Base-by-base conservation (phyloP, 2,888 invertebrate species). In the Pristionchus exspectatus region DNA sequence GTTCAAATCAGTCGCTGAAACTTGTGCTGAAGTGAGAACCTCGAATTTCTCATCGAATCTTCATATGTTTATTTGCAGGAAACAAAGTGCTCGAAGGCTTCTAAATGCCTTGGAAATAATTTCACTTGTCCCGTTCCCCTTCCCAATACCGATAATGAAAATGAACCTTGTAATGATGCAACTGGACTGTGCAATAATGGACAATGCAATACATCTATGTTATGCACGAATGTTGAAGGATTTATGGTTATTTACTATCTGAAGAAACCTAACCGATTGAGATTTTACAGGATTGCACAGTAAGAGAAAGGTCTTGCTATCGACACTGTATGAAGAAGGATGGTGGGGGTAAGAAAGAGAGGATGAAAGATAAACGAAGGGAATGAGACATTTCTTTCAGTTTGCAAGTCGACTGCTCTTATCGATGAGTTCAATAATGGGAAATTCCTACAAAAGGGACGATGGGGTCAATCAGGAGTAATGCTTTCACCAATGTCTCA, bases 401-500 rank as follows among this genome's bases (percentile, higher is more conserved):
- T 92, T 85, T 95, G 95, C 90, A 90, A 91, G 7, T 93, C 94
- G 14, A 93, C 94, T 27, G 92, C 93, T n/a, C 87, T 92, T 27
- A 81, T 95, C 77, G 91, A 92, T 7, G 94, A 95, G 84, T 94
- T 94, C 83, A 88, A 92, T 14, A 72, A 92, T 30, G 90, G 91
- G 12, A 90, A 84, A 27, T 94, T 93, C 90, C 72, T 91, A 9
- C 95, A 94, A 90, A 91, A 90, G 66, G 93, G 92, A 63, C 91
- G 94, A 44, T 92, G 91, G 89, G 93, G 92, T 30, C 90, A 92
- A 66, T 93, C 93, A 27, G 96, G 96, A 30, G 94, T 96, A 18
- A 94, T 95, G 87, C 92, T 98, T 92, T 96, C 98, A 87, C 98
- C 98, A 9, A 98, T 99, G 33, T 98, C 98, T 87, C 99, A 99